Conservation (phyloP, 2,888 invertebrate species). For the Physocephala rufipes region DNA sequence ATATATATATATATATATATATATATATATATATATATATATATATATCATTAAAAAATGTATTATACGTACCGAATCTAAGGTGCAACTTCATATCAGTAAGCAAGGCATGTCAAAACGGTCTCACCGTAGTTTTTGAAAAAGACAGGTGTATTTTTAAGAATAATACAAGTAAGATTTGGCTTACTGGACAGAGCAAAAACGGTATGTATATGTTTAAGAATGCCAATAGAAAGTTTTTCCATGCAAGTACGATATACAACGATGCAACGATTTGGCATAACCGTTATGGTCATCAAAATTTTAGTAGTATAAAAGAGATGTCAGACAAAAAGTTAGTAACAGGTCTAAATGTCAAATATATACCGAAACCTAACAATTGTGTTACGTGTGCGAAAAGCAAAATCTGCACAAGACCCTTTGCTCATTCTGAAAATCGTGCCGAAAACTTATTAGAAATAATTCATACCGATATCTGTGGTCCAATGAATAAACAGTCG, state of each 20-base stretch:
- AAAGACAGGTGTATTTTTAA: neutral
- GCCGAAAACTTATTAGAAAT: neutral
- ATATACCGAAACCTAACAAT: neutral
- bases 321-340: neutral
- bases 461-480: too few relatives aligned
- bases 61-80: neutral
- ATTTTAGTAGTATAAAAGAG: neutral
- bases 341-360: neutral
- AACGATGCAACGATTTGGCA: neutral
- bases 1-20: too few relatives aligned
- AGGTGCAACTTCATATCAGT: neutral
- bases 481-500: neutral
- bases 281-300: neutral
- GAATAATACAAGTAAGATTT: neutral
- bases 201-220: constrained; percentile 16
- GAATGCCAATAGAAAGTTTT: neutral
- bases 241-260: neutral
- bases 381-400: constrained; percentile 12
- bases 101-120: neutral
- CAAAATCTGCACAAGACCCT: neutral
- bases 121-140: neutral
- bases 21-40: too few relatives aligned
- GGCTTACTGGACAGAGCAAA: neutral
- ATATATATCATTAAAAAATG: constrained; percentile 1
- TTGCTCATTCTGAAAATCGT: neutral